Percentiles rank a stretch among this genome's conserved stretches.
phyloP scores from a whole-genome alignment of 2,113 vertebrate species.

The Vimba vimba region DNA sequence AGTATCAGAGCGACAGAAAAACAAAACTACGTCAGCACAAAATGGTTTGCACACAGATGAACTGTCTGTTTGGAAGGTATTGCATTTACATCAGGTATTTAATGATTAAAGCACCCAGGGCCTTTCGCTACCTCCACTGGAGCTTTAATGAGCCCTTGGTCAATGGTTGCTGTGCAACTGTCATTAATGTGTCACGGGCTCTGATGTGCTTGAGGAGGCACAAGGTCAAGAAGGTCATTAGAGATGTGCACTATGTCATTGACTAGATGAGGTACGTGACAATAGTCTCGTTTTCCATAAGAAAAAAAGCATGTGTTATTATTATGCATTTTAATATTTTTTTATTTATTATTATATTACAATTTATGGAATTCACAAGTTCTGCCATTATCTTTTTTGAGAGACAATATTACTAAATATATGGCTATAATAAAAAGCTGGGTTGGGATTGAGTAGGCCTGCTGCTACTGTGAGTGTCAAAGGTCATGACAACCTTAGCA shows the following conservation, averaged over 20 bases:
- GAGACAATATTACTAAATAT: not conserved
- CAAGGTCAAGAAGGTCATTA: slow-evolving; percentile 43
- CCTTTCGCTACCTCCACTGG: slow-evolving; percentile 14
- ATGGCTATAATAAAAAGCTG: not conserved
- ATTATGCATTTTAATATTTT: not conserved
- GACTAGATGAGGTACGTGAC: not conserved
- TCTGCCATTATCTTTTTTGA: not conserved
- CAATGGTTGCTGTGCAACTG: slow-evolving; percentile 49
- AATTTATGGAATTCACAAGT: not conserved
- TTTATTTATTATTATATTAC: not conserved
- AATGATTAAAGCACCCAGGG: slow-evolving; percentile 2
- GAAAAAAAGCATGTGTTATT: not conserved
- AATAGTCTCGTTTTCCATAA: not conserved
- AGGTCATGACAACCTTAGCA: not conserved
- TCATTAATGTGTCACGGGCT: slow-evolving; percentile 47
- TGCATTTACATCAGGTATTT: not conserved
- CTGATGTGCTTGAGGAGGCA: not conserved
- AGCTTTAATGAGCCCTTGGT: slow-evolving; percentile 26
- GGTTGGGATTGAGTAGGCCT: not conserved
- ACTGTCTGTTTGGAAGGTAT: not conserved
- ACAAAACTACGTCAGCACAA: slow-evolving; percentile 10
- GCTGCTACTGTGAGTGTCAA: slow-evolving; percentile 5
- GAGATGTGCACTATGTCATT: slow-evolving; percentile 12
- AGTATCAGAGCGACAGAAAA: not conserved
- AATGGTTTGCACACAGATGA: not conserved